phyloP scores from a whole-genome alignment of 2,113 vertebrate species.

The Plecturocebus donacophilus region DNA sequence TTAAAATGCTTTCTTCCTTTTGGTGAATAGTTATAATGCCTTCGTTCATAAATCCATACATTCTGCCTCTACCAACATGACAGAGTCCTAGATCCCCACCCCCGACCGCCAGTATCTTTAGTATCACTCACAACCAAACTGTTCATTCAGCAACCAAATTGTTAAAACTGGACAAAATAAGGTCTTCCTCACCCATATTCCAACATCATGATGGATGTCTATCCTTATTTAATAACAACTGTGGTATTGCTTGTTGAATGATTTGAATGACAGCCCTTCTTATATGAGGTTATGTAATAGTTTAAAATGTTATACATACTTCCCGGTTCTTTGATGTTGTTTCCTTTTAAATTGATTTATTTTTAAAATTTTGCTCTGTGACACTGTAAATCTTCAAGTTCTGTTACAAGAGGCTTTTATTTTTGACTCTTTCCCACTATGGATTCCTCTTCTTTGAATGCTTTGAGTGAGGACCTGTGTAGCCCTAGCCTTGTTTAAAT shows the following conservation, averaged over 20 bases:
- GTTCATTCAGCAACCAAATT: not conserved
- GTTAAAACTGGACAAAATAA: too few relatives aligned
- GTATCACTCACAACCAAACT: not conserved
- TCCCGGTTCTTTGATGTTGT: not conserved
- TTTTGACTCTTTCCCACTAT: not conserved
- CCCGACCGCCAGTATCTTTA: rapidly evolving
- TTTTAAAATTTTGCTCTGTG: not conserved
- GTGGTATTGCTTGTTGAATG: not conserved
- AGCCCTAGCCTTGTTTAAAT: not conserved
- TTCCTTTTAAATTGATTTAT: not conserved
- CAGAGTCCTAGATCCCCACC: rapidly evolving
- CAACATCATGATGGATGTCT: not conserved
- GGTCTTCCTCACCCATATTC: rapidly evolving
- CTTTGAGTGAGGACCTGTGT: not conserved
- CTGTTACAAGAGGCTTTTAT: not conserved
- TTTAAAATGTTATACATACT: not conserved
- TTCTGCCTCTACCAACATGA: not conserved
- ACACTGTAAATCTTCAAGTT: not conserved
- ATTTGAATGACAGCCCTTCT: not conserved
- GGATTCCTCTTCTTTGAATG: not conserved
- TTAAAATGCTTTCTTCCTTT: not conserved
- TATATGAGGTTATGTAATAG: not conserved
- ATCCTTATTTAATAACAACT: not conserved
- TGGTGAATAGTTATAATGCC: not conserved
- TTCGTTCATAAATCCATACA: not conserved